Conservation (phyloP, 1,140 invertebrate genomes). For the Hycleus phaleratus region DNA sequence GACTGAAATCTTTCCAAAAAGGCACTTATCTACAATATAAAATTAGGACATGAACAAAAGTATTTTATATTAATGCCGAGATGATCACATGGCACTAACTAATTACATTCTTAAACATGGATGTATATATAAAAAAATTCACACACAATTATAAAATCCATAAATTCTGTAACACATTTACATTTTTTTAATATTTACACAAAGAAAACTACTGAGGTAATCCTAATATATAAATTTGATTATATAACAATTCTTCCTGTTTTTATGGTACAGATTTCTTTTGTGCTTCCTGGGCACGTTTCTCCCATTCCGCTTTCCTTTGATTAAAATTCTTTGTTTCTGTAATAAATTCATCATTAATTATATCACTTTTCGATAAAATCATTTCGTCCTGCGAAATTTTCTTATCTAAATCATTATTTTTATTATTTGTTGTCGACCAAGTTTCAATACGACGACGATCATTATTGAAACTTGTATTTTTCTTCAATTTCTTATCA, state of each 20-base stretch:
- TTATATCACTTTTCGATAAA: constrained; percentile 33
- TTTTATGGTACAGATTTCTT: constrained; percentile 32
- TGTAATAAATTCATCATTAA: constrained; percentile 44
- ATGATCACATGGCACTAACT: constrained; percentile 21
- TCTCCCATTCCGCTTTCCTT: constrained; percentile 65
- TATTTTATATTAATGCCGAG: constrained; percentile 16
- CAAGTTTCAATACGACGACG: background rate
- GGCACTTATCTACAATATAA: constrained; percentile 21
- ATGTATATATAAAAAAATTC: background rate
- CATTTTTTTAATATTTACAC: background rate
- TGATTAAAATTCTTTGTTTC: constrained; percentile 63
- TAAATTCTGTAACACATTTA: background rate
- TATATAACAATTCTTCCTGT: background rate
- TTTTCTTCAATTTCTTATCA: constrained; percentile 25
- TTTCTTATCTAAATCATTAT: constrained; percentile 14
- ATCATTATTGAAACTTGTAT: constrained; percentile 19
- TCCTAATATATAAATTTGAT: background rate
- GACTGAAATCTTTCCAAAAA: constrained; percentile 11
- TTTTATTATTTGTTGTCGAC: constrained; percentile 1
- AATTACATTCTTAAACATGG: background rate
- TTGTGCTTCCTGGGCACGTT: constrained; percentile 57
- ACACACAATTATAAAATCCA: background rate
- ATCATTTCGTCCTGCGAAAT: constrained; percentile 28
- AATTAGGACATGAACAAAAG: constrained; percentile 13
- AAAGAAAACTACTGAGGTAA: background rate